phyloP scores from a whole-genome alignment of 2,113 vertebrate species.

The Salvelinus sp. region DNA sequence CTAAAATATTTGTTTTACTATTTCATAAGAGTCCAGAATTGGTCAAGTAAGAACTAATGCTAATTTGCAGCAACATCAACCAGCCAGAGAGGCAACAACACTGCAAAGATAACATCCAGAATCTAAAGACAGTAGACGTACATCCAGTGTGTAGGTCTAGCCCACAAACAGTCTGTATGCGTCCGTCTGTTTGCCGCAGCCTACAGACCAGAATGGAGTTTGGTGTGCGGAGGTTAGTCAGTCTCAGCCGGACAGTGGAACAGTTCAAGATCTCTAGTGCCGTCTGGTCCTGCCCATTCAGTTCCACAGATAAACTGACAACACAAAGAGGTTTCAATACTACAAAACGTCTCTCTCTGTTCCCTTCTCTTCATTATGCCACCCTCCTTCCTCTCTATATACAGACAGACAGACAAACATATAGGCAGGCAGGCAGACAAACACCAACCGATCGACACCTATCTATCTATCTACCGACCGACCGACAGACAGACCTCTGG shows the following conservation, averaged over 20 bases:
- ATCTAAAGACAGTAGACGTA: slow-evolving; percentile 52
- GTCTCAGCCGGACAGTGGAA: slow-evolving; percentile 40
- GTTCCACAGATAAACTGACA: slow-evolving; percentile 20
- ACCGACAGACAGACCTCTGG: neutral
- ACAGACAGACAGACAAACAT: neutral
- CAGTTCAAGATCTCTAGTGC: slow-evolving; percentile 40
- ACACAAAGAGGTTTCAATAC: slow-evolving; percentile 1
- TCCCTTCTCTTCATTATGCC: no score
- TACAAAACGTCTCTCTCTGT: no score
- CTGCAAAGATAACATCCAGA: neutral
- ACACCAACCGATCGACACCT: neutral
- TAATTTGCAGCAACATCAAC: neutral
- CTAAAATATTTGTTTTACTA: no score
- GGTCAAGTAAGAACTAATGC: neutral
- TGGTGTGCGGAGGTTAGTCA: slow-evolving; percentile 38
- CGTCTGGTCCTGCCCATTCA: slow-evolving; percentile 9
- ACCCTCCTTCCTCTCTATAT: neutral
- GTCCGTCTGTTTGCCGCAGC: rapidly evolving
- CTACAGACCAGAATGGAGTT: slow-evolving; percentile 44
- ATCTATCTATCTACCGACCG: no score
- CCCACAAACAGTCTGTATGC: slow-evolving; percentile 36
- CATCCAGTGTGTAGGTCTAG: slow-evolving; percentile 55
- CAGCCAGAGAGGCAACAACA: neutral
- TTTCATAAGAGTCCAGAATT: neutral
- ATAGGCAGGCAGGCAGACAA: neutral